Evolutionary conservation across 2,888 invertebrate genomes (phyloP), one percentile per base, ranked within the genome.

Genomic region (Pyrocoelia pectoralis): DNA sequence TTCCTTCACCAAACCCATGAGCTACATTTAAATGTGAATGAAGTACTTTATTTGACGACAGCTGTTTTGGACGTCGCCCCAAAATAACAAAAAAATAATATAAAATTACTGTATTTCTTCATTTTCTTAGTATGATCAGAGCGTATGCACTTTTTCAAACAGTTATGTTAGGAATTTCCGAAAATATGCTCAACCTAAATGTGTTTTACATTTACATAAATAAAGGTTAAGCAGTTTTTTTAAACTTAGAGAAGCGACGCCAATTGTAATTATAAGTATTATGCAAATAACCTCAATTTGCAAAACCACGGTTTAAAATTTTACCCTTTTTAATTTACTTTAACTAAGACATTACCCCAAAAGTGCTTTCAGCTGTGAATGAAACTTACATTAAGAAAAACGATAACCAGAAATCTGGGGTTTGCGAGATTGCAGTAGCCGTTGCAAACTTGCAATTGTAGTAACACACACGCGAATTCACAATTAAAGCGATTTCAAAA

Each of bases 21-120:
- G 41, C 74, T 66, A 66, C 29, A 71, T 67, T 33, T 77, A 76
- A 68, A 72, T 77, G 51, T 56, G 59, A 60, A 49, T 63, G 54
- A 28, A 56, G 49, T 17, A 33, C n/a, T 55, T 60, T 64, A 49
- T 50, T 15, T 41, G 54, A 55, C 56, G 56, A 56, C 60, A 60
- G 60, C 55, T 64, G 56, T 18, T 56, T 56, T 56, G 15, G 56
- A 56, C 33, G 33, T 17, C 28, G 38, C 48, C 48, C n/a, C 33
- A n/a, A 6, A 6, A 33, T n/a, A 24, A 24, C 3, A 24, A 6
- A 6, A 6, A 24, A 3, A 24, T 5, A 24, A 24, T 5, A 24
- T 24, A 5, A 24, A 24, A 6, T 24, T 24, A 24, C 6, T 6
- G 3, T 6, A 24, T 24, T 24, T 24, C 24, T 24, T 24, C 4